These are phyloP conservation scores for Autographa gamma DNA, from an alignment of 2,888 invertebrate species.

Conservation along the genomic window DNA sequence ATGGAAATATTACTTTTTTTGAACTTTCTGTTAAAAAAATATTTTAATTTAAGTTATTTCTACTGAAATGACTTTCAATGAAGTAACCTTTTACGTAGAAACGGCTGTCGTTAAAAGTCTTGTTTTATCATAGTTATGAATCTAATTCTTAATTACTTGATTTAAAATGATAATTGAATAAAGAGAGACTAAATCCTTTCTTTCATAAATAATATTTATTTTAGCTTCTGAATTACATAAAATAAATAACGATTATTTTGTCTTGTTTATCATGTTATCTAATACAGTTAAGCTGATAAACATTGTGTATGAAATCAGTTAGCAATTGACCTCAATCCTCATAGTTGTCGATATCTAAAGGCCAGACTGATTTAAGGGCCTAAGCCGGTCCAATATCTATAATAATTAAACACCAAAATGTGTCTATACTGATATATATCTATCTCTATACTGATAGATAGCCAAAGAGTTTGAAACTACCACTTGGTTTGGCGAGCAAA, in stretches of 20 bases:
- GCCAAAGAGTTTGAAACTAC: no score
- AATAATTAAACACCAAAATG: not conserved
- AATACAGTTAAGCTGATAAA: not conserved
- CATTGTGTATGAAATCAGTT: not conserved
- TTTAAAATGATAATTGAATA: no score
- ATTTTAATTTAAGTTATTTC: not conserved
- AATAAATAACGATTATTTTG: not conserved
- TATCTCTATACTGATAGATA: no score
- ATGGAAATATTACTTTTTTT: not conserved
- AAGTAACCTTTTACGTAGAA: not conserved
- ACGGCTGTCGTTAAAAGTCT: no score
- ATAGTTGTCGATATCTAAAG: not conserved
- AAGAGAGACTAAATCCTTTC: no score
- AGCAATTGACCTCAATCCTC: not conserved
- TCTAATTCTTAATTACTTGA: no score
- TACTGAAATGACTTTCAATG: not conserved
- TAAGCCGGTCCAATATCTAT: not conserved
- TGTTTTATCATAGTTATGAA: no score
- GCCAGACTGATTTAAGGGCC: constrained; percentile 1
- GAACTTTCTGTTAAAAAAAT: not conserved
- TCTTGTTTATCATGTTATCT: not conserved
- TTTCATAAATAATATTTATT: no score
- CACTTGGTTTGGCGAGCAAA: no score
- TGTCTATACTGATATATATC: no score
- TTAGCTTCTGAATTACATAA: not conserved